Base-by-base conservation (phyloP, 2,797 vertebrate species). In the Cyclopterus lumpus region DNA sequence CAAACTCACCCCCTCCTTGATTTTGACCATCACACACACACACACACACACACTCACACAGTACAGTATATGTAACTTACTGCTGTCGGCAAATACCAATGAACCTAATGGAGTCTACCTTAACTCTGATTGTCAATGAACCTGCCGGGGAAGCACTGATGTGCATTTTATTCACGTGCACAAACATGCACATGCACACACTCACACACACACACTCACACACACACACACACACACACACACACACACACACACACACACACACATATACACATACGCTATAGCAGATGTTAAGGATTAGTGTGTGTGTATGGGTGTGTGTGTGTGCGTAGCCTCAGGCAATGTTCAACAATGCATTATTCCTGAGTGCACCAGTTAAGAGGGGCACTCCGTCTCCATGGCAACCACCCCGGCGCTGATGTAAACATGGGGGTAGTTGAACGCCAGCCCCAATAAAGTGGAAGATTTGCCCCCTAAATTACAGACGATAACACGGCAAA, bases 271-370 rank as follows among this genome's bases (percentile, higher is more conserved):
- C 91, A 86, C 88, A 87, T 84, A 91, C 83, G 87, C 88, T 87
- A 82, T 74, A 92, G 90, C 91, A 93, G 90, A 92, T 91, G 89
- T 84, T 91, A 86, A 80, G 86, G 87, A 88, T 91, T 88, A 88
- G 76, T 83, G 71, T 75, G 80, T 86, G 83, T 85, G 38, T 79
- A 65, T 40, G 80, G 86, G 83, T 85, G 42, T 79, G 65, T 44
- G 83, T 91, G 87, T 63, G 90, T 68, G 87, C 44, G 64, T 93
- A 91, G 93, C 93, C 93, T 90, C 89, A 81, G 93, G 93, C 93
- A 88, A 87, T 94, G 90, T 94, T 94, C 92, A 94, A 93, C 92
- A 94, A 94, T 94, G 93, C 92, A 94, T 93, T 94, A 94, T 94
- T 93, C 92, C 92, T 94, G 93, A 94, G 93, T 94, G 92, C 92